phyloP scores from a whole-genome alignment of 2,888 invertebrate species.

The Penaeus monodon region DNA sequence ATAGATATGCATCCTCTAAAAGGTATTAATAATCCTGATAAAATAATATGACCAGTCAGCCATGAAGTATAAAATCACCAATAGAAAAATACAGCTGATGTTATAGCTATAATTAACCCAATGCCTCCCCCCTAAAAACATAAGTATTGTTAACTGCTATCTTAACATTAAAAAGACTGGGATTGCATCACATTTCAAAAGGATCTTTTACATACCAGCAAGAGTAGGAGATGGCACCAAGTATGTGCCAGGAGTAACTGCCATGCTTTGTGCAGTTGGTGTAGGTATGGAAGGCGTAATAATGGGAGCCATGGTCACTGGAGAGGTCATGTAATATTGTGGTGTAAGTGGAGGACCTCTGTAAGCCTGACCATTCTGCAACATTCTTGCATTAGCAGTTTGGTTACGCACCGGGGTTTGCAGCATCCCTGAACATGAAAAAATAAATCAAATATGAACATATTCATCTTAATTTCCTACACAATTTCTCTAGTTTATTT shows the following conservation, averaged over 20 bases:
- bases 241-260: constrained; percentile 7
- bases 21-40: too few relatives aligned
- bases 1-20: too few relatives aligned
- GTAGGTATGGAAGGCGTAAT: constrained; percentile 9
- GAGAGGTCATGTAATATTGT: constrained; percentile 5
- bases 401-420: neutral
- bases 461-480: too few relatives aligned
- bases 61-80: too few relatives aligned
- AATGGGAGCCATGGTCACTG: neutral
- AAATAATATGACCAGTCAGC: too few relatives aligned
- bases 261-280: neutral
- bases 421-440: neutral
- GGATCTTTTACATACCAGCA: neutral
- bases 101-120: too few relatives aligned
- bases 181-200: too few relatives aligned
- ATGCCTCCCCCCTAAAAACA: too few relatives aligned
- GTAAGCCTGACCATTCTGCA: neutral
- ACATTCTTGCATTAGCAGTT: neutral
- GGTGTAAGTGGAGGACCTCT: neutral
- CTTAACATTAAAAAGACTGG: too few relatives aligned
- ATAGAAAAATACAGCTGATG: too few relatives aligned
- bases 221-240: constrained; percentile 2
- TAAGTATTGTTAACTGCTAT: too few relatives aligned
- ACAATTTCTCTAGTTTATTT: too few relatives aligned
- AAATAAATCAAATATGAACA: neutral